These are phyloP conservation scores for Bactericera cockerelli DNA, from an alignment of 1,140 invertebrate genomes.

Conservation along the genomic window DNA sequence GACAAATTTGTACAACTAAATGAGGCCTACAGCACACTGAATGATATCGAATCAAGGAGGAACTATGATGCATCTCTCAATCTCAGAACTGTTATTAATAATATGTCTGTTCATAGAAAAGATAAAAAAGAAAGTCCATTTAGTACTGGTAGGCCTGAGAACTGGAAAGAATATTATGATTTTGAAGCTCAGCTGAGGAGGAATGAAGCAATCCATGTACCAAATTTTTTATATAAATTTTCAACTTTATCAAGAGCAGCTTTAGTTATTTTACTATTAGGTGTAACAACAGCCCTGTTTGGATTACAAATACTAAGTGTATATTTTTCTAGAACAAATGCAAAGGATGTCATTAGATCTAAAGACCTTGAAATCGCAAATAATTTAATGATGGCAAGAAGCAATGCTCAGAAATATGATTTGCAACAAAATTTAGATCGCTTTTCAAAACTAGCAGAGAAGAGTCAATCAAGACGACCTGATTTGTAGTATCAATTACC, in stretches of 20 bases:
- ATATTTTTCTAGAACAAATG: neutral
- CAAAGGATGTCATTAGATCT: no score
- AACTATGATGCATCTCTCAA: conserved; percentile 33
- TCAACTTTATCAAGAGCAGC: neutral
- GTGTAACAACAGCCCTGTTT: neutral
- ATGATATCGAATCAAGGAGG: conserved; percentile 35
- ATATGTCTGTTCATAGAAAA: no score
- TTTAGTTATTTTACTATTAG: neutral
- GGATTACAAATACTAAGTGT: conserved; percentile 3
- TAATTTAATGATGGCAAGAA: neutral
- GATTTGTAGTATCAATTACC: no score
- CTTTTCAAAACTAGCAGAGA: neutral
- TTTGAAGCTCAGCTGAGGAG: neutral
- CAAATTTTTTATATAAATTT: neutral
- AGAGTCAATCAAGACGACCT: neutral
- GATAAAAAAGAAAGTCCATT: neutral
- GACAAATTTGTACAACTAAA: conserved; percentile 42
- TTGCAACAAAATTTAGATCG: neutral
- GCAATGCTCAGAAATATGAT: neutral
- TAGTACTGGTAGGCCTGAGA: neutral
- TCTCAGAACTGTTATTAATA: neutral
- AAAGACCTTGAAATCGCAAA: neutral
- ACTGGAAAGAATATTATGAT: neutral
- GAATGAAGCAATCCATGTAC: neutral
- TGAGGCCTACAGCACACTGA: conserved; percentile 44